These are phyloP conservation scores for Neosilurus hyrtlii DNA, from an alignment of 2,797 vertebrate species.

Conservation along the genomic window DNA sequence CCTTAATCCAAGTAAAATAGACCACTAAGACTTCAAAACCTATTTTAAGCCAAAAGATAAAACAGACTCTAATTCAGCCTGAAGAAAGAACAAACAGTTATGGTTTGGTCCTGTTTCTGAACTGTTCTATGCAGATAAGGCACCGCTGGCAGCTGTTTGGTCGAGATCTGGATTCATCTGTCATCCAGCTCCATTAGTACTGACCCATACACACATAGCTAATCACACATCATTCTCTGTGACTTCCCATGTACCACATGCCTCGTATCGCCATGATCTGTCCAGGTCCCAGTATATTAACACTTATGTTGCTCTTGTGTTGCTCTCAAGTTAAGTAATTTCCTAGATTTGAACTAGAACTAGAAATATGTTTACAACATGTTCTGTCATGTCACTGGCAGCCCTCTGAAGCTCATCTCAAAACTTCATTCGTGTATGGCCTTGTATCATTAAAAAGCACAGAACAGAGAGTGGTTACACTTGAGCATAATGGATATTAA, in stretches of 20 bases:
- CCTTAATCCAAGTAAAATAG: not conserved
- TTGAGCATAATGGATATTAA: constrained; percentile 11
- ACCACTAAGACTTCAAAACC: not conserved
- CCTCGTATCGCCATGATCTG: constrained; percentile 12
- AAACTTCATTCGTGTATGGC: not conserved
- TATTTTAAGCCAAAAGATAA: constrained; percentile 8
- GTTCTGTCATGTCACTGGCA: constrained; percentile 2
- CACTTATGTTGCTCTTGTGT: too few relatives aligned
- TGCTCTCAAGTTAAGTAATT: constrained; percentile 21
- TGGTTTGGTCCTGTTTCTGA: constrained; percentile 4
- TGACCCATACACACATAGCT: not conserved
- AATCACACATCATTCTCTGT: not conserved
- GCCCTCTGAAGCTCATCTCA: constrained; percentile 6
- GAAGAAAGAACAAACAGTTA: not conserved
- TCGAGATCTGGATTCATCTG: constrained; percentile 4
- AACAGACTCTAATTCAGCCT: not conserved
- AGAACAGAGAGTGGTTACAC: not conserved
- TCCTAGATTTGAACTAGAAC: constrained; percentile 16
- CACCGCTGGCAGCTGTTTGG: not conserved
- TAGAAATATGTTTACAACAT: constrained; percentile 11
- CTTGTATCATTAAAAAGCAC: constrained; percentile 1
- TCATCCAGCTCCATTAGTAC: not conserved
- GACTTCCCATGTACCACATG: not conserved
- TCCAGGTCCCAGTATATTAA: not conserved
- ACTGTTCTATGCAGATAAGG: constrained; percentile 16